Conservation (phyloP, 2,797 vertebrate species). For the Streptopelia turtur region DNA sequence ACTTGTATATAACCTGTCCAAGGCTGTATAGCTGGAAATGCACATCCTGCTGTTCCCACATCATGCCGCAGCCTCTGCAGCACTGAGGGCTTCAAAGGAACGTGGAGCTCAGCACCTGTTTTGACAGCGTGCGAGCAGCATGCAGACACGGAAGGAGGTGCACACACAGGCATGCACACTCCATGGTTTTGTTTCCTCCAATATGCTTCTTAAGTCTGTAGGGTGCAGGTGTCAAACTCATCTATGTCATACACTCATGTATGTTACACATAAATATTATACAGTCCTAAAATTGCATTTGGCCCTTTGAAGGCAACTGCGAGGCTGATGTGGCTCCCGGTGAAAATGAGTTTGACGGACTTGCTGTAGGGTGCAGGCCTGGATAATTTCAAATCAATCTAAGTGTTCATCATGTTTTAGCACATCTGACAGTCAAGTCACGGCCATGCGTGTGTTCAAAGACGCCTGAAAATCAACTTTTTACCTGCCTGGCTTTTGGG, state of each 20-base stretch:
- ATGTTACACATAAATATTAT: too few species aligned
- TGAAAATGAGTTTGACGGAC: too few species aligned
- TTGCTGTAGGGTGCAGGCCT: not conserved
- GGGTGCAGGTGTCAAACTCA: too few species aligned
- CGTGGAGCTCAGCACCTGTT: fast-evolving
- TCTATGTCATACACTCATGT: too few species aligned
- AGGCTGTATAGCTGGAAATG: too few species aligned
- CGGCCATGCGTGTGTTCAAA: fast-evolving
- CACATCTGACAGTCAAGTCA: not conserved
- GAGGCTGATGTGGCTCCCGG: too few species aligned
- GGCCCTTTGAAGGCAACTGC: too few species aligned
- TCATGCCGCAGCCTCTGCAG: fast-evolving
- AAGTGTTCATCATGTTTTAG: fast-evolving
- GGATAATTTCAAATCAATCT: not conserved
- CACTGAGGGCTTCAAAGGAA: not conserved
- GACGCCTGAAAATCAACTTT: not conserved
- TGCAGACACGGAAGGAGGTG: fast-evolving
- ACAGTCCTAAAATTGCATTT: too few species aligned
- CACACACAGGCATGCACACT: fast-evolving
- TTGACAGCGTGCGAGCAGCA: fast-evolving
- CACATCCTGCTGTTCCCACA: too few species aligned
- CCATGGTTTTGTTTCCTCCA: fast-evolving
- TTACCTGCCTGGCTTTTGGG: fast-evolving
- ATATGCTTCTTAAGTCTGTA: fast-evolving
- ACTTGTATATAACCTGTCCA: too few species aligned